phyloP scores from a whole-genome alignment of 2,113 vertebrate genomes.

The Paramisgurnus dabryanus region DNA sequence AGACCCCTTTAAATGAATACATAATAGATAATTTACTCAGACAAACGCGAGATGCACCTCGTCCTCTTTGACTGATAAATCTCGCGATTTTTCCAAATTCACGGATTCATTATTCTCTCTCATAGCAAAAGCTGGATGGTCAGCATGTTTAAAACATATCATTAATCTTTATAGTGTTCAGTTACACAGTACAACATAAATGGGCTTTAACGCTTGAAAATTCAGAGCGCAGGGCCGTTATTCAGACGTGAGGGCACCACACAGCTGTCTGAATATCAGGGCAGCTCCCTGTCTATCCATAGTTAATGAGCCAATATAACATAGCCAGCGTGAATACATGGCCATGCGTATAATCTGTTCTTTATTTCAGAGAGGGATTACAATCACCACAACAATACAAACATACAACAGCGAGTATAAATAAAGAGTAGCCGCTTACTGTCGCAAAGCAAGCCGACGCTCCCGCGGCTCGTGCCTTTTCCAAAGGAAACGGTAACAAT shows the following conservation, averaged over 20 bases:
- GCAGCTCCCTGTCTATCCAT: constrained; percentile 19
- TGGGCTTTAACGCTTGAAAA: background rate
- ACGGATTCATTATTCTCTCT: background rate
- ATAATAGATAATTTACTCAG: background rate
- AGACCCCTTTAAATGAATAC: no score
- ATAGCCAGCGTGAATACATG: background rate
- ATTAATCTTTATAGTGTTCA: background rate
- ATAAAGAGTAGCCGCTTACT: constrained; percentile 24
- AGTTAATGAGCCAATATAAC: background rate
- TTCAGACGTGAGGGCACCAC: constrained; percentile 17
- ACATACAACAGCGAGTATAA: constrained; percentile 12
- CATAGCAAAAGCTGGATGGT: background rate
- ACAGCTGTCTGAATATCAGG: constrained; percentile 36
- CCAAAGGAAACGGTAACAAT: constrained; percentile 47
- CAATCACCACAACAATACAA: background rate
- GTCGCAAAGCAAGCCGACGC: constrained; percentile 38
- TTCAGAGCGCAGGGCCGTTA: constrained; percentile 2
- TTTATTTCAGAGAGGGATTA: background rate
- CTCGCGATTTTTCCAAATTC: background rate
- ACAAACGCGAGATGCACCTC: constrained; percentile 11
- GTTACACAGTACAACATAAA: background rate
- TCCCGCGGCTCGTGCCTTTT: constrained; percentile 17
- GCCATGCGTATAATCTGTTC: background rate
- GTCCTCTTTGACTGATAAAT: background rate
- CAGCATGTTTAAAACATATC: background rate